Evolutionary conservation across 2,797 vertebrate species (phyloP).

Genomic region (Sebastes kiyomatsui): DNA sequence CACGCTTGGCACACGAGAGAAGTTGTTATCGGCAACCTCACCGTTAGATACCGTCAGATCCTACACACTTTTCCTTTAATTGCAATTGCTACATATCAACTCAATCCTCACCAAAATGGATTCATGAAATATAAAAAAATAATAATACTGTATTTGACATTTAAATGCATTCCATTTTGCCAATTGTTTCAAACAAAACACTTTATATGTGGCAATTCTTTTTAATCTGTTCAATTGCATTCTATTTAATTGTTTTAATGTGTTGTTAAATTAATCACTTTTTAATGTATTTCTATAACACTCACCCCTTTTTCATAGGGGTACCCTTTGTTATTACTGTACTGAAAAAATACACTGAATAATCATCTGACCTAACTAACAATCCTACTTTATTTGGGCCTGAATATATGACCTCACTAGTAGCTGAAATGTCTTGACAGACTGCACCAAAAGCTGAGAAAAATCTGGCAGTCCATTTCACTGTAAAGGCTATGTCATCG

Average conservation of each 20-base stretch:
- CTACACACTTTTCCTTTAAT: neutral
- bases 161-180: neutral
- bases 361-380: neutral
- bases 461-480: neutral
- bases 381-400: neutral
- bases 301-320: neutral
- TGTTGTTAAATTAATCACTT: neutral
- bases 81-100: neutral
- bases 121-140: neutral
- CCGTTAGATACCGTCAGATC: no score
- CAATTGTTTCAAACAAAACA: neutral
- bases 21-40: no score
- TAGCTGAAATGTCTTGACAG: neutral
- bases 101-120: neutral
- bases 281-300: neutral
- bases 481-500: conserved; percentile 5
- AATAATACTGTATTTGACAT: neutral
- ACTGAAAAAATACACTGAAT: neutral
- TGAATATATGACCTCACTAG: neutral
- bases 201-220: neutral
- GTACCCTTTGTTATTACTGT: neutral
- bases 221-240: neutral
- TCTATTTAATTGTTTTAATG: neutral
- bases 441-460: neutral
- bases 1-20: no score